These are phyloP conservation scores for Listrodromus nycthemerus DNA, from an alignment of 2,888 invertebrate species.

Conservation along the genomic window DNA sequence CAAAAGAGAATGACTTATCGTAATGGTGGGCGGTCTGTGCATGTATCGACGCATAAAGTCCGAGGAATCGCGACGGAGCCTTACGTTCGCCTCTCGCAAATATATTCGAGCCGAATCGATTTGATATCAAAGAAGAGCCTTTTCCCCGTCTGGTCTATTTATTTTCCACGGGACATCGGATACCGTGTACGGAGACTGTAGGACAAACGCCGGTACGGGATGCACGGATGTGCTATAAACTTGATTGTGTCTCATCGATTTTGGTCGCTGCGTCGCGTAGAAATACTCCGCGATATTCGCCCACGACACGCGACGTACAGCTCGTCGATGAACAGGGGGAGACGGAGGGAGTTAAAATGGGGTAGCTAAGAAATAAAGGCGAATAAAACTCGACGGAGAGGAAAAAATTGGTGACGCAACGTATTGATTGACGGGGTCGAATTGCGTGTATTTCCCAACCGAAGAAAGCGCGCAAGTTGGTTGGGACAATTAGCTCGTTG, in stretches of 20 bases:
- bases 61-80: slow-evolving; percentile 28
- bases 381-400: no score
- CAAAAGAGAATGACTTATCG: slow-evolving; percentile 55
- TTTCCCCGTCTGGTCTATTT: not conserved
- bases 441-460: no score
- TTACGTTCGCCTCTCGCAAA: slow-evolving; percentile 48
- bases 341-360: not conserved
- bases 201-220: slow-evolving; percentile 47
- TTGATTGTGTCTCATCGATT: slow-evolving; percentile 60
- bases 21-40: slow-evolving; percentile 22
- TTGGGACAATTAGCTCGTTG: no score
- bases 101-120: slow-evolving; percentile 64
- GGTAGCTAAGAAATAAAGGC: not conserved
- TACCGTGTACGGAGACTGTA: slow-evolving; percentile 21
- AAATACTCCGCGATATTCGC: slow-evolving; percentile 68
- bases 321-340: not conserved
- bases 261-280: slow-evolving; percentile 63
- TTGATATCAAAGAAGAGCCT: slow-evolving; percentile 56
- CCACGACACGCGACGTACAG: slow-evolving; percentile 42
- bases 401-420: no score
- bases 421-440: no score
- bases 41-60: not conserved
- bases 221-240: slow-evolving; percentile 52
- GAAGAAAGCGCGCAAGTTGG: no score
- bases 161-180: not conserved